These are phyloP conservation scores for Passerculus sandwichensis DNA, from an alignment of 2,797 vertebrate species.

Conservation along the genomic window DNA sequence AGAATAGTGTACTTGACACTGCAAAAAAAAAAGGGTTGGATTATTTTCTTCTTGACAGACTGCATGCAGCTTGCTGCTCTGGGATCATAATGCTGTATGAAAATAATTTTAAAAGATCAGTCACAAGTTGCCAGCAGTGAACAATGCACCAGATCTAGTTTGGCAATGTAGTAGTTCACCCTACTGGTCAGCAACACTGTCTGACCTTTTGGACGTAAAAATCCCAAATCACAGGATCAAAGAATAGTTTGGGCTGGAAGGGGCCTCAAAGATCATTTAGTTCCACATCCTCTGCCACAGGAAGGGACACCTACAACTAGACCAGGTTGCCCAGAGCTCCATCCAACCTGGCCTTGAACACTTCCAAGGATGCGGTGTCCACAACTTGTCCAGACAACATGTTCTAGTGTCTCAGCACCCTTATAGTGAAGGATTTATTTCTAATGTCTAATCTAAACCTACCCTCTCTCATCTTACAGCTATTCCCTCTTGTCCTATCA, in stretches of 20 bases:
- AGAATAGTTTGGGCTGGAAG: not conserved
- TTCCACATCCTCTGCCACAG: rapidly evolving
- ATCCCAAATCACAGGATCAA: not conserved
- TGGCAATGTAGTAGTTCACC: not conserved
- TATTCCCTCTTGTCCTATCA: not conserved
- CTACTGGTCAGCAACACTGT: not conserved
- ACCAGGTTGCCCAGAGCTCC: not conserved
- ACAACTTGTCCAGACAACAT: not conserved
- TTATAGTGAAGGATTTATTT: not conserved
- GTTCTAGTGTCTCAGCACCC: not conserved
- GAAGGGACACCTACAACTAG: not conserved
- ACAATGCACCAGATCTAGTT: not conserved
- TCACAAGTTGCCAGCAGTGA: not conserved
- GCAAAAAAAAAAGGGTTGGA: not conserved
- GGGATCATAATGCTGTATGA: not conserved
- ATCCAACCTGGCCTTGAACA: not conserved
- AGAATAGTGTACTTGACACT: not conserved
- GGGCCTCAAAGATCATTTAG: not conserved
- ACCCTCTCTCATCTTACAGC: not conserved
- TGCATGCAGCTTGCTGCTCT: not conserved
- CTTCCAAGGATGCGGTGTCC: not conserved
- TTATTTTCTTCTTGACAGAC: slow-evolving; percentile 1
- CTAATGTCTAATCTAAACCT: not conserved
- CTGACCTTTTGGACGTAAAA: not conserved
- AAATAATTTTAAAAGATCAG: not conserved